A percentile compares a stretch with the other conserved stretches of the same genome.
Conservation (phyloP, 2,797 vertebrate species). For the Tinamus major region DNA sequence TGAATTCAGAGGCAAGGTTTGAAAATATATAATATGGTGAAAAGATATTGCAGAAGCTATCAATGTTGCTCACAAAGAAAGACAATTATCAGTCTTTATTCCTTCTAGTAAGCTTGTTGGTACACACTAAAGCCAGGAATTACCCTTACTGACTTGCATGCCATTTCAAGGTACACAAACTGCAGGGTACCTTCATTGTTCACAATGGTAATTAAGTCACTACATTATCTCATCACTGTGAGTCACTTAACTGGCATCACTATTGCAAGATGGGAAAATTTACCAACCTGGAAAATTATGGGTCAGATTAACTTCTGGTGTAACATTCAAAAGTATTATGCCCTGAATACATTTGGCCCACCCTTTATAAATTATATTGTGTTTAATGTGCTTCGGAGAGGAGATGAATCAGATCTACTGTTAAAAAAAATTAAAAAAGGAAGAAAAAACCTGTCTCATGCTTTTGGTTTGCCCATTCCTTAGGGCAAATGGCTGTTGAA, state of each 20-base stretch:
- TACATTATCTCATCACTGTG: slow-evolving; percentile 72
- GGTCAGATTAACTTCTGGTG: slow-evolving; percentile 73
- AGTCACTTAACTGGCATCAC: slow-evolving; percentile 73
- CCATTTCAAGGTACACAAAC: slow-evolving; percentile 59
- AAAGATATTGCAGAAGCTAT: slow-evolving; percentile 27
- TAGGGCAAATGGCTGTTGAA: slow-evolving; percentile 62
- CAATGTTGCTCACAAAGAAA: not conserved
- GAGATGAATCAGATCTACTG: slow-evolving; percentile 63
- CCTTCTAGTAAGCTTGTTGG: not conserved
- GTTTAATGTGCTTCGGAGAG: slow-evolving; percentile 58
- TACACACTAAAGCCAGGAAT: slow-evolving; percentile 34
- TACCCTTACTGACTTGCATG: slow-evolving; percentile 42
- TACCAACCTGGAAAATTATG: slow-evolving; percentile 74
- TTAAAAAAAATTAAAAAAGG: not conserved
- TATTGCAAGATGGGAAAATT: slow-evolving; percentile 72
- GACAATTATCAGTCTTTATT: slow-evolving; percentile 29
- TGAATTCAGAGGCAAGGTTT: slow-evolving; percentile 24
- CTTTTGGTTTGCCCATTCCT: slow-evolving; percentile 70
- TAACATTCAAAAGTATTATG: slow-evolving; percentile 67
- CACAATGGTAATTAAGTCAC: slow-evolving; percentile 69
- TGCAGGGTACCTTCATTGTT: slow-evolving; percentile 69
- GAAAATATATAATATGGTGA: not conserved
- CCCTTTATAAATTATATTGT: slow-evolving; percentile 63
- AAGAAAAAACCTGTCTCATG: slow-evolving; percentile 32
- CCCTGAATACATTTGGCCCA: slow-evolving; percentile 73